A percentile compares a stretch with the other conserved stretches of the same genome.
phyloP scores from a whole-genome alignment of 2,113 vertebrate species.

The Panthera uncia region DNA sequence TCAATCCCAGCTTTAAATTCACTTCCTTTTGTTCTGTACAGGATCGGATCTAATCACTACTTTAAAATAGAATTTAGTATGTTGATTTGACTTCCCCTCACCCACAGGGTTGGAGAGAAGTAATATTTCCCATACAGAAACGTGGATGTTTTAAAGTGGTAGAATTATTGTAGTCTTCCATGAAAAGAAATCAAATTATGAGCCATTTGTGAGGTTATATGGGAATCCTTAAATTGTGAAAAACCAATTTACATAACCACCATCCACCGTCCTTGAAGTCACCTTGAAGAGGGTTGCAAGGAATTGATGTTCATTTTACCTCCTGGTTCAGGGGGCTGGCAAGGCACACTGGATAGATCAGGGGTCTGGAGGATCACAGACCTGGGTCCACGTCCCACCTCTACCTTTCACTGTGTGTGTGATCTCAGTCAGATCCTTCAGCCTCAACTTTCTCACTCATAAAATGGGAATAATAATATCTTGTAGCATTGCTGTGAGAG shows the following conservation, averaged over 20 bases:
- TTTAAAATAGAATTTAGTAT: conserved; percentile 61
- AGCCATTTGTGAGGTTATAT: not conserved
- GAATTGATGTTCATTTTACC: not conserved
- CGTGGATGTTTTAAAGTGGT: not conserved
- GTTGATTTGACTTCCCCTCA: conserved; percentile 55
- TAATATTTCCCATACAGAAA: conserved; percentile 37
- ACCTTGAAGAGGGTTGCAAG: not conserved
- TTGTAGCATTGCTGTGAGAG: not conserved
- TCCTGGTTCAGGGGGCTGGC: not conserved
- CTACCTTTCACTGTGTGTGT: not conserved
- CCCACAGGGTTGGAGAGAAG: conserved; percentile 45
- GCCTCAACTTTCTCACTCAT: not conserved
- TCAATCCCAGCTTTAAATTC: conserved; percentile 62
- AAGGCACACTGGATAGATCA: accelerated
- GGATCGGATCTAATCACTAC: conserved; percentile 47
- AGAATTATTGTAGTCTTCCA: conserved; percentile 22
- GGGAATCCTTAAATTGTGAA: conserved; percentile 29
- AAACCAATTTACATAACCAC: not conserved
- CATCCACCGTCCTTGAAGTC: not conserved
- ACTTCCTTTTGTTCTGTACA: conserved; percentile 62
- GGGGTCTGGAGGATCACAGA: not conserved
- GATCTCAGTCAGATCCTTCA: not conserved
- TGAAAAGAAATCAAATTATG: conserved; percentile 23
- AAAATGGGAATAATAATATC: not conserved
- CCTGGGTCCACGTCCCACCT: not conserved